Percentiles rank a stretch among this genome's conserved stretches.
Evolutionary conservation across 2,888 invertebrate genomes (phyloP).

Genomic region (Tethea ocularis): DNA sequence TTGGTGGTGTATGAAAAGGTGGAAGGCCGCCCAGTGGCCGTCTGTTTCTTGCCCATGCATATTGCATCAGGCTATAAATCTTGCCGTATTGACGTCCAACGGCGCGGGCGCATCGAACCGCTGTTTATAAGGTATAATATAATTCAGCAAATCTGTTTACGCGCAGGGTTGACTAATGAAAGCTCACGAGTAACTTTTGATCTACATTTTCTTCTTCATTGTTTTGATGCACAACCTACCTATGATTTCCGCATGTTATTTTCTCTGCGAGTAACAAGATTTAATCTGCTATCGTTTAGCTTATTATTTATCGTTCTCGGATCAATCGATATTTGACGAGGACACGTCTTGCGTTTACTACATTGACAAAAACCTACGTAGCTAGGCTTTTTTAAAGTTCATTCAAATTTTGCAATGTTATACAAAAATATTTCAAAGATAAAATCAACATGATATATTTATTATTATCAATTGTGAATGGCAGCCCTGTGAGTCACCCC

Average conservation of each 20-base stretch:
- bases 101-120: background rate
- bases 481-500: constrained; percentile 47
- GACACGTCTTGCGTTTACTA: too few species aligned
- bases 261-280: too few species aligned
- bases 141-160: background rate
- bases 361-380: too few species aligned
- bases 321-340: too few species aligned
- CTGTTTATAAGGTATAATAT: constrained; percentile 9
- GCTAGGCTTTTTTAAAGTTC: too few species aligned
- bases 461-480: background rate
- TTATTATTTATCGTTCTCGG: too few species aligned
- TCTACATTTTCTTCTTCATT: too few species aligned
- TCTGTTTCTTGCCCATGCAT: background rate
- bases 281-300: too few species aligned
- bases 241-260: too few species aligned
- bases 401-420: too few species aligned
- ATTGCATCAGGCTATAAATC: constrained; percentile 9
- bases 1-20: background rate
- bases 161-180: background rate
- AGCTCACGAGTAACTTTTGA: background rate
- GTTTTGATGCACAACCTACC: too few species aligned
- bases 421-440: background rate
- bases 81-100: constrained; percentile 1
- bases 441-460: background rate
- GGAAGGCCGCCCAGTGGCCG: background rate